Evolutionary conservation across 2,797 vertebrate species (phyloP), one percentile per base, ranked within the genome.

Genomic region (Buphagus erythrorhynchus): DNA sequence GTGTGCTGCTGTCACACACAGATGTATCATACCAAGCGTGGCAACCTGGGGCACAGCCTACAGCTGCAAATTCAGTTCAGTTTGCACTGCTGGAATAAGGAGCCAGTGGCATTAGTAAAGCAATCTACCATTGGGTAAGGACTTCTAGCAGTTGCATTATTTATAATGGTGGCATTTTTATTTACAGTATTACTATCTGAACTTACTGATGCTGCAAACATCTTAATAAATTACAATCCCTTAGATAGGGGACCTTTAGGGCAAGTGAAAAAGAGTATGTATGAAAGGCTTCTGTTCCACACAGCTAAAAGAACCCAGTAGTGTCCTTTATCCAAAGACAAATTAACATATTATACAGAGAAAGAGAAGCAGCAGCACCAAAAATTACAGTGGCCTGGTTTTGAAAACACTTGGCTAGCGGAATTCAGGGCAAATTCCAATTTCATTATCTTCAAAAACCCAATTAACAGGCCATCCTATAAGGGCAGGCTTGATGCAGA

Each of bases 1-100:
- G 7, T 21, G 43, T 0, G 3, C 36, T 16, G 7, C 3, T 71
- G 43, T 26, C 63, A n/a, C 31, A 15, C 7, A 16, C 55, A 24
- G 17, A 10, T 6, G 2, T 1, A 2, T 1, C 2, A 0, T 1
- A n/a, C 35, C 10, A 7, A 22, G 26, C 3, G 0, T 0, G 28
- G 57, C 20, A 63, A 59, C 20, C 20, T 1, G 3, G 71, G 48
- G 29, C 52, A 72, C 38, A 33, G 62, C 42, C 62, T 9, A 12
- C 0, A 66, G 66, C 31, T 75, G 73, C 59, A 79, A 31, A 29
- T 24, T 6, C 35, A 87, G 43, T 54, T 66, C 51, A 9, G 2
- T 55, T 52, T 85, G 71, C 86, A 76, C 57, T 79, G 63, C 0
- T 35, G 51, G 7, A 95, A 77, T 29, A 40, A 73, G 67, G 52